Conservation (phyloP, 2,888 invertebrate species). For the Antitype chi region DNA sequence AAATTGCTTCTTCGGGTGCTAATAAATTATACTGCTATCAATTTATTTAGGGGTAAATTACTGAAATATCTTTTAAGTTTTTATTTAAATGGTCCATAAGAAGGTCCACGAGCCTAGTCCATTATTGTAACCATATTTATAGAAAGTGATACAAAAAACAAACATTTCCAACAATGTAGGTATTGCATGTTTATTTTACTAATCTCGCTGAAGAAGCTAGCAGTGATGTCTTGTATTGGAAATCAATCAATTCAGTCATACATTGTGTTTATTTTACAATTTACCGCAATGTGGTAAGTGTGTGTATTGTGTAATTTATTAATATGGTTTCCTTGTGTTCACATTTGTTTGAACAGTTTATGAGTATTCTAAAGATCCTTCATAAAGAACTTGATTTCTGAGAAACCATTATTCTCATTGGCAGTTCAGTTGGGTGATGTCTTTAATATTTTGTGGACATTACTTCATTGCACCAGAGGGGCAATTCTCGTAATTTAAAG, state of each 20-base stretch:
- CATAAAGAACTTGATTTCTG: neutral
- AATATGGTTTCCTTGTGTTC: slow-evolving; percentile 1
- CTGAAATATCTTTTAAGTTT: neutral
- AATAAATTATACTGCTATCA: neutral
- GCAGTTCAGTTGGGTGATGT: neutral
- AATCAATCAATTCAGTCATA: slow-evolving; percentile 8
- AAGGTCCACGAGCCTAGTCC: neutral
- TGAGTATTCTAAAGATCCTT: neutral
- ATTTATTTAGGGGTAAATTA: neutral
- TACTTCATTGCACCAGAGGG: neutral
- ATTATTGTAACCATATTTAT: neutral
- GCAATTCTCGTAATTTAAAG: too few species aligned
- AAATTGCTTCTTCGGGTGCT: neutral
- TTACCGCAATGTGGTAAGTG: neutral
- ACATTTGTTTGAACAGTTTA: slow-evolving; percentile 4
- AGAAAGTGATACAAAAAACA: neutral
- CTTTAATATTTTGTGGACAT: neutral
- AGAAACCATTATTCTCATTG: neutral
- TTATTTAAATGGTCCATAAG: neutral
- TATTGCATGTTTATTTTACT: slow-evolving; percentile 15
- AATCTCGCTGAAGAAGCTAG: slow-evolving; percentile 3
- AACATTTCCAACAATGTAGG: neutral
- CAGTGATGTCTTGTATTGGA: slow-evolving; percentile 22
- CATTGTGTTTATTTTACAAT: slow-evolving; percentile 17
- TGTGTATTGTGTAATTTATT: slow-evolving; percentile 21